Evolutionary conservation across 2,888 invertebrate species (phyloP).

Genomic region (Andrena hattorfiana): DNA sequence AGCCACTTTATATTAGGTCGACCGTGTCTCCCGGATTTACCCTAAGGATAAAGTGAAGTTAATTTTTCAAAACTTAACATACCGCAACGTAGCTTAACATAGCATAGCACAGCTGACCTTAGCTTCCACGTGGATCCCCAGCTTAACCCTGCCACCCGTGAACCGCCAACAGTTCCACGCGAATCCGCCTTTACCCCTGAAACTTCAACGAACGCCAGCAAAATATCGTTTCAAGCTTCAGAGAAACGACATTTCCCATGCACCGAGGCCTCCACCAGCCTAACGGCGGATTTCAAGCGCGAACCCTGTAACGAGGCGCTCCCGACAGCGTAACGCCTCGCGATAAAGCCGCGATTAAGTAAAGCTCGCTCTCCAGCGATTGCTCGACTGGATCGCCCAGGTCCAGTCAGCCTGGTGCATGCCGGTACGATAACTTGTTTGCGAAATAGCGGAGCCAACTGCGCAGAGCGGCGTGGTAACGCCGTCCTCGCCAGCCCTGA

Average conservation of each 20-base stretch:
- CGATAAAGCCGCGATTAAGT: background rate
- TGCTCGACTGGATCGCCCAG: constrained; percentile 36
- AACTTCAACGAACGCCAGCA: background rate
- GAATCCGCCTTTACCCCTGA: too few relatives aligned
- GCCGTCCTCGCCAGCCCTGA: constrained; percentile 84
- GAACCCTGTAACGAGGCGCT: background rate
- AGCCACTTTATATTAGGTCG: too few relatives aligned
- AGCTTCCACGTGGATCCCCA: too few relatives aligned
- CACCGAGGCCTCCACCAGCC: background rate
- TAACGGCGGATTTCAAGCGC: background rate
- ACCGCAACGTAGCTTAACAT: too few relatives aligned
- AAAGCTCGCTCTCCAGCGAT: constrained; percentile 55
- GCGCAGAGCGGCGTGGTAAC: constrained; percentile 85
- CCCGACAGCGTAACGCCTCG: constrained; percentile 20
- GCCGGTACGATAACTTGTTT: constrained; percentile 73
- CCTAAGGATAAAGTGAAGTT: too few relatives aligned
- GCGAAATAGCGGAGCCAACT: constrained; percentile 83
- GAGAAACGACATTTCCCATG: background rate
- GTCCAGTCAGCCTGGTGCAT: constrained; percentile 47
- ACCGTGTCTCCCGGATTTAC: too few relatives aligned
- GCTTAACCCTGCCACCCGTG: too few relatives aligned
- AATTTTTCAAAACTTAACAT: too few relatives aligned
- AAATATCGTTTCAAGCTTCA: background rate
- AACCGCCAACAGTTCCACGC: too few relatives aligned
- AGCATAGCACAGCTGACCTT: too few relatives aligned